Percentiles rank a stretch among this genome's conserved stretches.
Evolutionary conservation across 2,888 invertebrate species (phyloP).

Genomic region (Abscondita cerata): DNA sequence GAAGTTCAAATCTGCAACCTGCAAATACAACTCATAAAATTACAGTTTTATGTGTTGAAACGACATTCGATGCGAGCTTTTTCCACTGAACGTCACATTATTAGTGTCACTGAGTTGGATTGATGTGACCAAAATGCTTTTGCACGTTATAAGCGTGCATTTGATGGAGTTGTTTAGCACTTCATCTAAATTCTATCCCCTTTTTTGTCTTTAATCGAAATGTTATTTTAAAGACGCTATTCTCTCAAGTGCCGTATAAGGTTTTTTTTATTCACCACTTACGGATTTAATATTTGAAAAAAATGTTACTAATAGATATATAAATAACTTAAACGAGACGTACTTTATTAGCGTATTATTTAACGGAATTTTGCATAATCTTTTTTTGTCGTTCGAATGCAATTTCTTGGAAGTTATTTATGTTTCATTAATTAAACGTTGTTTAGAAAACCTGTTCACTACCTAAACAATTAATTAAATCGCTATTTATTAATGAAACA

Average conservation of each 20-base stretch:
- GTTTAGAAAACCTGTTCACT: too few species aligned
- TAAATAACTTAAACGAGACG: background rate
- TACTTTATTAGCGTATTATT: background rate
- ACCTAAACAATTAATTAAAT: too few species aligned
- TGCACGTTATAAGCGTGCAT: constrained; percentile 25
- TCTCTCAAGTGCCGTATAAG: constrained; percentile 21
- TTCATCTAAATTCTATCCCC: constrained; percentile 26
- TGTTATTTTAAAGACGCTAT: constrained; percentile 25
- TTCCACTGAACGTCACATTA: constrained; percentile 28
- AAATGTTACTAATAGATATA: background rate
- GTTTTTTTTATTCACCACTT: constrained; percentile 14
- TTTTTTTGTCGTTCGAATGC: too few species aligned
- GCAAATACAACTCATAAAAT: constrained; percentile 29
- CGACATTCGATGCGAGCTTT: constrained; percentile 23
- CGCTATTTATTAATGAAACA: too few species aligned
- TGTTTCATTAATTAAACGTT: too few species aligned
- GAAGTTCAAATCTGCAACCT: constrained; percentile 26
- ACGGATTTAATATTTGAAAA: background rate
- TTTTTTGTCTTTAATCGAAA: constrained; percentile 24
- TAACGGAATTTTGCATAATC: background rate
- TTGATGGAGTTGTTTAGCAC: constrained; percentile 32
- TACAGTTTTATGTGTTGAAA: constrained; percentile 26
- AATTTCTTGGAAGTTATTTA: too few species aligned
- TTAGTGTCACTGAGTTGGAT: constrained; percentile 29
- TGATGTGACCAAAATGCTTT: constrained; percentile 26